Percentiles rank a stretch among this genome's conserved stretches.
phyloP scores from a whole-genome alignment of 2,113 vertebrate genomes.

The Paramormyrops kingsleyae region DNA sequence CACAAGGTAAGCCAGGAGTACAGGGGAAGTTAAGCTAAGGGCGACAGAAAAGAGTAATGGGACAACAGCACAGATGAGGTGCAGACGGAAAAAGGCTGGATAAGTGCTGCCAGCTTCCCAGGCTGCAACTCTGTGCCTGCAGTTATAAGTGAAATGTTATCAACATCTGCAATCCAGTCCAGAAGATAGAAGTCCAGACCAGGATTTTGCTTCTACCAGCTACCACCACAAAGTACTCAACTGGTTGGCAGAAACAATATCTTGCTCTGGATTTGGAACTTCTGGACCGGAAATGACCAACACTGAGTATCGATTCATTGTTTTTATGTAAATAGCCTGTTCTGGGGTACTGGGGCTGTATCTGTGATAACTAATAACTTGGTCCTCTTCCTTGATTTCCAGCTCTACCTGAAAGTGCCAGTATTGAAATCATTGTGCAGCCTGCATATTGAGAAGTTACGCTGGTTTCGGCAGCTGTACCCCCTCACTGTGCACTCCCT shows the following conservation, averaged over 20 bases:
- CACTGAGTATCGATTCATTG: not conserved
- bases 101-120: not conserved
- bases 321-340: not conserved
- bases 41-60: not conserved
- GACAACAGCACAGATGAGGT: not conserved
- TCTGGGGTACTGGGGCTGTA: not conserved
- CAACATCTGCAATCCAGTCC: not conserved
- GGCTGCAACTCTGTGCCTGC: not conserved
- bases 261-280: not conserved
- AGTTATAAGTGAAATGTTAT: not conserved
- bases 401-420: conserved; percentile 73
- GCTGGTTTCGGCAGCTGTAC: conserved; percentile 71
- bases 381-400: conserved; percentile 20
- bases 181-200: not conserved
- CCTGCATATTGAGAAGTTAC: conserved; percentile 82
- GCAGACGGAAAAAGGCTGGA: not conserved
- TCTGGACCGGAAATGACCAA: not conserved
- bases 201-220: not conserved
- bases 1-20: conserved; percentile 60
- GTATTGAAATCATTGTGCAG: conserved; percentile 71
- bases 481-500: conserved; percentile 67
- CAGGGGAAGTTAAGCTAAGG: not conserved
- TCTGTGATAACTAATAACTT: not conserved
- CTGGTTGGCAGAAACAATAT: not conserved
- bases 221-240: not conserved